These are phyloP conservation scores for Galerucella calmariensis DNA, from an alignment of 2,888 invertebrate genomes.

Conservation along the genomic window DNA sequence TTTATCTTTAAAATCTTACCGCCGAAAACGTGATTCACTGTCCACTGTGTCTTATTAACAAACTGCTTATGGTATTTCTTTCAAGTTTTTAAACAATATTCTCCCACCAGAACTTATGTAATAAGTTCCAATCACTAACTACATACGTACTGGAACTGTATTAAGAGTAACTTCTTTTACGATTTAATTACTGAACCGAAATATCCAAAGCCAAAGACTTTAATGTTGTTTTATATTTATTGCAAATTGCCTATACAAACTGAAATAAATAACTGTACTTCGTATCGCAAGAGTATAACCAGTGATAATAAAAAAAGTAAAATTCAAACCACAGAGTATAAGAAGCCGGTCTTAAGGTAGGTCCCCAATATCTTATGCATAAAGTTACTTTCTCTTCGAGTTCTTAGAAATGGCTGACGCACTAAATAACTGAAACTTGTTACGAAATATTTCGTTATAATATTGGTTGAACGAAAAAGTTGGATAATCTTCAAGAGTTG, in stretches of 20 bases:
- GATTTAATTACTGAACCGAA: neutral
- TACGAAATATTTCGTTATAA: conserved; percentile 35
- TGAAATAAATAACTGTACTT: neutral
- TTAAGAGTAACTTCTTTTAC: too few species aligned
- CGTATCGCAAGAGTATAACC: neutral
- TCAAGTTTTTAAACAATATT: neutral
- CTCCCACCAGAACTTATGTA: neutral
- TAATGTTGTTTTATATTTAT: neutral
- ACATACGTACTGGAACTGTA: neutral
- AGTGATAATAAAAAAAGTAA: conserved; percentile 13
- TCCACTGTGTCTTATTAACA: neutral
- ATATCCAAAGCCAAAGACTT: neutral
- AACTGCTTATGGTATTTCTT: neutral
- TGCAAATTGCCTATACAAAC: neutral
- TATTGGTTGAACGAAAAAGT: conserved; percentile 1
- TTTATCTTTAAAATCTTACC: neutral
- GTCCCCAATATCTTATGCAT: conserved; percentile 32
- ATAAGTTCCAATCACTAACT: neutral
- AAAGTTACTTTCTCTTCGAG: conserved; percentile 43
- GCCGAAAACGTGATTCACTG: neutral
- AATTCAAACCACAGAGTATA: conserved; percentile 4
- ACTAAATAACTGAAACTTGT: conserved; percentile 23
- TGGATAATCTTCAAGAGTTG: conserved; percentile 15
- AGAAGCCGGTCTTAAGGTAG: conserved; percentile 32
- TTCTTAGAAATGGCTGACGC: conserved; percentile 42